Evolutionary conservation across 2,113 vertebrate species (phyloP), one percentile per base, ranked within the genome.

Genomic region (Gopherus evgoodei): DNA sequence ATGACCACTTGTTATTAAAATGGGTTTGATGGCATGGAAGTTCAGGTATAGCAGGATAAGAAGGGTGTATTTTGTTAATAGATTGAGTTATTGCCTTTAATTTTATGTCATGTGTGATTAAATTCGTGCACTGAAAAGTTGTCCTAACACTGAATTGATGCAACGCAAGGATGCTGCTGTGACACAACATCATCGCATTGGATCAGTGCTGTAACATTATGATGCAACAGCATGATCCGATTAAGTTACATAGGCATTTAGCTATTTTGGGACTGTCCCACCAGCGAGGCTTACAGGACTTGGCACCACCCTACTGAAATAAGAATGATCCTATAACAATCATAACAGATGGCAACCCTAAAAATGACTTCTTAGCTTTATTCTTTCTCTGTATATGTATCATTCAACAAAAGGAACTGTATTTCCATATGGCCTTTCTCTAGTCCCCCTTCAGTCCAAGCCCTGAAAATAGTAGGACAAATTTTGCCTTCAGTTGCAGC

Each of bases 131-230:
- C 2, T 47, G 38, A 81, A 81, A 83, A 72, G 9, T 59, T 65
- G 42, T 78, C 11, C 75, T 8, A 78, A 14, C 76, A 31, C 47
- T 91, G 38, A 47, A 47, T 91, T 50, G 3, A 5, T 50, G 65
- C 53, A 86, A 53, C 38, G 54, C 47, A 89, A 86, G 62, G 22
- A n/a, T 42, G 31, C 47, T 85, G 84, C 56, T 85, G 75, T 0
- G 38, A 12, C 5, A 2, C 25, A 11, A 3, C 24, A 17, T 59
- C 89, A 72, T 8, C 0, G 1, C 27, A 59, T 0, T 29, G 2
- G 81, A 50, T 47, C 11, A 2, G 2, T 8, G 10, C 5, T 87
- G 72, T 1, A 35, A 19, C 3, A 1, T 49, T 86, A 49, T 8
- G 0, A 11, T 31, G 11, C 65, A 54, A 4, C 11, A 86, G 25